A percentile compares a stretch with the other conserved stretches of the same genome.
Evolutionary conservation across 2,113 vertebrate genomes (phyloP).

Genomic region (Hypomesus transpacificus): DNA sequence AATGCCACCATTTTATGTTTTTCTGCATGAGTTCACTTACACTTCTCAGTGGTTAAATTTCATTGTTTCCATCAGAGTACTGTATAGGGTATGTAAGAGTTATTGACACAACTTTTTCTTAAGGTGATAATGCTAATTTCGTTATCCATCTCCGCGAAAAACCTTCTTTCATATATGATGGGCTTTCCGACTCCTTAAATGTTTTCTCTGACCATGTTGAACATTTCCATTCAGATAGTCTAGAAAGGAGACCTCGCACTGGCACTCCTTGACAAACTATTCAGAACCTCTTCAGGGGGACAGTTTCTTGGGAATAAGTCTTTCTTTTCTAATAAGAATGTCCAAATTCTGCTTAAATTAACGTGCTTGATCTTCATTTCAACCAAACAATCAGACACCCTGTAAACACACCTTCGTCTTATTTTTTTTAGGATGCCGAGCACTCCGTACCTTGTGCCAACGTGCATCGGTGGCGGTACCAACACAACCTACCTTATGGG

Average conservation of each 20-base stretch:
- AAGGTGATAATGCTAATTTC: no score
- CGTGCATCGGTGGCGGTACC: constrained; percentile 40
- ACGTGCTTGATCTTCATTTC: no score
- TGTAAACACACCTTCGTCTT: background rate
- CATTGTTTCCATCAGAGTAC: background rate
- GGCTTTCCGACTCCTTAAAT: no score
- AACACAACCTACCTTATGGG: constrained; percentile 73
- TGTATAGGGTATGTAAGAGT: no score
- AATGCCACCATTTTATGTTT: background rate
- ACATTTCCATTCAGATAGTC: background rate
- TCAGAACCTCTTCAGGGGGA: background rate
- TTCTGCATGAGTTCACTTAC: background rate
- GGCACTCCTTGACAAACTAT: constrained; percentile 1
- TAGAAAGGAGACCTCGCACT: background rate
- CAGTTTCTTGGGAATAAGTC: no score
- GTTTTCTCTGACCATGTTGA: no score
- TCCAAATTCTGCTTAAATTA: no score
- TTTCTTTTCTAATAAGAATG: no score
- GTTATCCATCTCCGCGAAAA: no score
- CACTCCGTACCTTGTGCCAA: constrained; percentile 59
- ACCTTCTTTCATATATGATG: no score
- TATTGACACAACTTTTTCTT: no score
- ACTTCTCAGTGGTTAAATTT: background rate
- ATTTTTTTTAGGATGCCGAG: constrained; percentile 70
- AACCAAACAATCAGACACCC: no score